Evolutionary conservation across 2,888 invertebrate genomes (phyloP), one percentile per base, ranked within the genome.

Genomic region (Melanargia galathea): DNA sequence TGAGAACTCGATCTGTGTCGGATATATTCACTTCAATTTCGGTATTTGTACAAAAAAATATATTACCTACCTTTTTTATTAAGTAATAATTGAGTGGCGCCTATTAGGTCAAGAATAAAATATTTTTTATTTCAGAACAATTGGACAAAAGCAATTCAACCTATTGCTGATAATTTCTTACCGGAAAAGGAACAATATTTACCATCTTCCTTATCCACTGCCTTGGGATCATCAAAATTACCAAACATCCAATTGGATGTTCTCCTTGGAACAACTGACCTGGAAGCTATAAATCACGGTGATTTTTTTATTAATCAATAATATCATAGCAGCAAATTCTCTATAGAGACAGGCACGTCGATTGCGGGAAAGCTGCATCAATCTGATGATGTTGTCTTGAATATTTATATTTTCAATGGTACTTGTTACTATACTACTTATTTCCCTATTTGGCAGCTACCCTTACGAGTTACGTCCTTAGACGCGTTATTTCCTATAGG

Each of bases 211-310:
- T 92, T 94, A 38, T 75, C 86, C 35, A 81, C 83, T 64, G 92
- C 93, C 46, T 80, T 95, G 30, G 87, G 92, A n/a, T 81, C 93
- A 54, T 80, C 90, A 60, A 81, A 81, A 60, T 78, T 93, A 62
- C 84, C 90, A 64, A 92, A 89, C 71, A 82, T 91, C 62, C 92
- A 93, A 79, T 92, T 95, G 16, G 94, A 95, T 30, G 82, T 95
- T 51, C 83, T 96, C 60, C 90, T 95, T 56, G 96, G 96, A 22
- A 92, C 94, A 57, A 93, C 93, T n/a, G 93, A 93, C 72, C 93
- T 95, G 70, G 95, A 95, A 78, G 93, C 93, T 30, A 88, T 94
- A 48, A 92, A 93, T 70, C 86, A 93, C 70, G 85, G 92, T 73
- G 89, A 93, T 92, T 6, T 26, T 49, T 49, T 26, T n/a, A 26